A percentile compares a stretch with the other conserved stretches of the same genome.
Evolutionary conservation across 2,113 vertebrate species (phyloP).

Genomic region (Phylloscopus trochiloides): DNA sequence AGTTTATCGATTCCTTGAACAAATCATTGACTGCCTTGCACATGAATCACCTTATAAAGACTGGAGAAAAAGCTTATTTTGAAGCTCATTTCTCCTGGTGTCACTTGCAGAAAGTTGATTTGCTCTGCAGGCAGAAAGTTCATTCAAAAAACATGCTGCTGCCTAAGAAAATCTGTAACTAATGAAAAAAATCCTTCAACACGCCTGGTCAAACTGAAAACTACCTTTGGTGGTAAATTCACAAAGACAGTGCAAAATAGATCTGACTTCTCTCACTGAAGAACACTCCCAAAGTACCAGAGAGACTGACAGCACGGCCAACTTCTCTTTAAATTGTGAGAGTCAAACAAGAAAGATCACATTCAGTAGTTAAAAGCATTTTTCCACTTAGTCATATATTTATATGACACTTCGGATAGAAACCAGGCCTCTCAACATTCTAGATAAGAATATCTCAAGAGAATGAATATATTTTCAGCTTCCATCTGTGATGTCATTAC

Average conservation of each 20-base stretch:
- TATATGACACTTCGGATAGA: not conserved
- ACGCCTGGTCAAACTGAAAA: not conserved
- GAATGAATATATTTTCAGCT: conserved; percentile 24
- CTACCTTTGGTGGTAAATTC: not conserved
- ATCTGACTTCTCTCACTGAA: not conserved
- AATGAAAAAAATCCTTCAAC: not conserved
- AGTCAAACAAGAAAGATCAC: not conserved
- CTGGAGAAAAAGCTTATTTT: not conserved
- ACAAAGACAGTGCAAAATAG: not conserved
- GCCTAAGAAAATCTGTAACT: not conserved
- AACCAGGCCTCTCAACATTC: not conserved
- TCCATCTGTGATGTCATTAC: conserved; percentile 53
- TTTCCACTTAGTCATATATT: not conserved
- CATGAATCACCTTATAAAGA: not conserved
- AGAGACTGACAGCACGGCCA: not conserved
- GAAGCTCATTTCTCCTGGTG: not conserved
- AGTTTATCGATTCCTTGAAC: not conserved
- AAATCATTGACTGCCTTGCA: not conserved
- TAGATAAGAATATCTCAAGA: conserved; percentile 9
- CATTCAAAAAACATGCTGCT: not conserved
- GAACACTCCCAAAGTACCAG: not conserved
- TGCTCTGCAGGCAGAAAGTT: not conserved
- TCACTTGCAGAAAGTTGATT: not conserved
- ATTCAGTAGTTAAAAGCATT: not conserved
- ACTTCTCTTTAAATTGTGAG: not conserved